Base-by-base conservation (phyloP, 2,888 invertebrate genomes). In the Cosmia pyralina region DNA sequence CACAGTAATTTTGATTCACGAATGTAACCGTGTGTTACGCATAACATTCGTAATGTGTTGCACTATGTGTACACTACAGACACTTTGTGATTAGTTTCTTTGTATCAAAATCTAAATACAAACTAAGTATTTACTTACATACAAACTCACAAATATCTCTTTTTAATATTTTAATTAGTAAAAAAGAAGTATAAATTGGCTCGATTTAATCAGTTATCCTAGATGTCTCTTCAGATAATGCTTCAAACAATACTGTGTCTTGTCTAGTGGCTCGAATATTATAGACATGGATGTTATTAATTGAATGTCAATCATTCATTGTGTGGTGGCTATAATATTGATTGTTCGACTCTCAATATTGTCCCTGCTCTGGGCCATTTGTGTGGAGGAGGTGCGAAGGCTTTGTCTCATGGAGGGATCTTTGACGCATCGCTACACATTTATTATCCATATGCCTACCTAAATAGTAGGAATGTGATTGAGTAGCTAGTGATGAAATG, bases 221-320 rank as follows among this genome's bases (percentile, higher is more conserved):
- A 10, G 75, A 75, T 48, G n/a, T 11, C n/a, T 48, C 19, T 59
- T 7, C 15, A 75, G 67, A 68, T 68, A 60, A 13, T 22, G 10
- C 22, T 50, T 44, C 13, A 44, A n/a, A n/a, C n/a, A n/a, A 34
- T 55, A 50, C 8, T 48, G 19, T 53, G 5, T 58, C 52, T 2
- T 48, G 34, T 62, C 22, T 44, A 22, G 41, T 67, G 28, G 13
- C 13, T 68, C 7, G 46, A 74, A 28, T 59, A 68, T 41, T 15
- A 68, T 5, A 15, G 59, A 48, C 22, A 34, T 55, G 6, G 34
- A 44, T 59, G 13, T 22, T 34, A 19, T 77, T 28, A 62, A 75
- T 62, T 62, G 22, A 62, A 77, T 62, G 69, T 76, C 62, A 75
- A 62, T 75, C 55, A 75, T 53, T 22, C 6, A 53, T 66, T 62